Evolutionary conservation across 2,888 invertebrate species (phyloP).

Genomic region (Ophonus ardosiacus): DNA sequence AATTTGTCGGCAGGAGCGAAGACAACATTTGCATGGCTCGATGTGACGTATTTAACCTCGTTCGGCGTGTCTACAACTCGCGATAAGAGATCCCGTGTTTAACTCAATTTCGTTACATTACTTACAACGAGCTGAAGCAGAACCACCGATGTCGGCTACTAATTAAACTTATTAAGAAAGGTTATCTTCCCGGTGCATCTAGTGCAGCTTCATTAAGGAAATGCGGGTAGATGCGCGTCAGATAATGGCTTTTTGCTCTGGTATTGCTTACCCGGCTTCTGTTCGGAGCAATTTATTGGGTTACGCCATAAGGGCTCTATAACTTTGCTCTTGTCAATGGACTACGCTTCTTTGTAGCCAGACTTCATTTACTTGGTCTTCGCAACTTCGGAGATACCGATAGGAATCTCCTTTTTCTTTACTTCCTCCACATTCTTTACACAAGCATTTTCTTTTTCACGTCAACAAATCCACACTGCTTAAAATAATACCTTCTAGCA

Average conservation of each 20-base stretch:
- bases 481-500: neutral
- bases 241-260: slow-evolving; percentile 41
- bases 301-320: slow-evolving; percentile 24
- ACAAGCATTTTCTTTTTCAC: neutral
- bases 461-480: neutral
- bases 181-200: slow-evolving; percentile 51
- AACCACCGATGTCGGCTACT: slow-evolving; percentile 44
- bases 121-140: slow-evolving; percentile 44
- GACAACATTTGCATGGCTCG: slow-evolving; percentile 12
- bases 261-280: slow-evolving; percentile 46
- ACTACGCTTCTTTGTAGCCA: neutral
- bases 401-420: neutral
- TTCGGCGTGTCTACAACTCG: slow-evolving; percentile 12
- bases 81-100: slow-evolving; percentile 35
- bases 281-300: slow-evolving; percentile 27
- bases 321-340: slow-evolving; percentile 29
- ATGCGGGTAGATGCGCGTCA: slow-evolving; percentile 36
- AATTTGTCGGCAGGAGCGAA: neutral
- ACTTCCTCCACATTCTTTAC: neutral
- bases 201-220: slow-evolving; percentile 37
- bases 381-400: neutral
- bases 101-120: slow-evolving; percentile 59
- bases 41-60: slow-evolving; percentile 13
- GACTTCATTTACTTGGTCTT: neutral
- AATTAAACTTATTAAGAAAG: slow-evolving; percentile 60